Conservation (phyloP, 2,797 vertebrate species). For the Epinephelus coioides region DNA sequence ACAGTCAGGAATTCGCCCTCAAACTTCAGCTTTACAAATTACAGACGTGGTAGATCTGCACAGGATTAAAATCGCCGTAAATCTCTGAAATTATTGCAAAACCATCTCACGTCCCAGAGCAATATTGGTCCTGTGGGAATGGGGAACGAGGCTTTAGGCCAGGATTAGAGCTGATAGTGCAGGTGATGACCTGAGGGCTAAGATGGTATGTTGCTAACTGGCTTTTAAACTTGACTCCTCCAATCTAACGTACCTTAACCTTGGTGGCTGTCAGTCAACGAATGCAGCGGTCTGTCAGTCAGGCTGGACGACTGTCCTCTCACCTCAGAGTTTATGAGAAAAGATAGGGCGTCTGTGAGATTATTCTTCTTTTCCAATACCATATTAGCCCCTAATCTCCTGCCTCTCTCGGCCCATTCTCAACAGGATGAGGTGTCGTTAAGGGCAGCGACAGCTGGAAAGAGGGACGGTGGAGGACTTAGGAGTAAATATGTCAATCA, state of each 20-base stretch:
- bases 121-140: slow-evolving; percentile 22
- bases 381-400: slow-evolving; percentile 74
- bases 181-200: slow-evolving; percentile 50
- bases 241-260: slow-evolving; percentile 58
- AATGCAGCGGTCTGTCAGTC: slow-evolving; percentile 40
- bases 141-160: slow-evolving; percentile 33
- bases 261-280: slow-evolving; percentile 65
- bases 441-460: slow-evolving; percentile 52
- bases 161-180: slow-evolving; percentile 67
- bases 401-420: slow-evolving; percentile 61
- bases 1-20: neutral
- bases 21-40: neutral
- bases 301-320: slow-evolving; percentile 50
- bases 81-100: slow-evolving; percentile 34
- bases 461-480: slow-evolving; percentile 58
- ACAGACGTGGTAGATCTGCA: neutral
- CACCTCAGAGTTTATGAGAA: slow-evolving; percentile 54
- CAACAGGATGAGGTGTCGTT: slow-evolving; percentile 64
- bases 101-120: slow-evolving; percentile 23
- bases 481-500: slow-evolving; percentile 72
- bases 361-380: slow-evolving; percentile 68
- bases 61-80: slow-evolving; percentile 18
- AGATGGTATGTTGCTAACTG: slow-evolving; percentile 31
- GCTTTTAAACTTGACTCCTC: slow-evolving; percentile 49
- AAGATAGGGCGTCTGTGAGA: slow-evolving; percentile 65